Evolutionary conservation across 2,797 vertebrate genomes (phyloP).

Genomic region (Spheniscus humboldti): DNA sequence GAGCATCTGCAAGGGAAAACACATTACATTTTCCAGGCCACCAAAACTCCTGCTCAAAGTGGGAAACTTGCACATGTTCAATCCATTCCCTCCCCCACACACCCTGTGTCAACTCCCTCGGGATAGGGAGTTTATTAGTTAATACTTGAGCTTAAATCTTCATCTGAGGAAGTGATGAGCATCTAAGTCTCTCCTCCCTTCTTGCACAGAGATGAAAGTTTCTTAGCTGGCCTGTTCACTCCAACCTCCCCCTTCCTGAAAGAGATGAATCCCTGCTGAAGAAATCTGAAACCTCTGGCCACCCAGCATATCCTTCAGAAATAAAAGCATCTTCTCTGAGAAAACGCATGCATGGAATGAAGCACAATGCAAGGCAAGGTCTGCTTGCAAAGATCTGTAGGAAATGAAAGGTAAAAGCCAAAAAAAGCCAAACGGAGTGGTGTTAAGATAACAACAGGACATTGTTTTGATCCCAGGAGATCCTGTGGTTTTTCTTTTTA

Average conservation of each 20-base stretch:
- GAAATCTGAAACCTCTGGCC: constrained; percentile 44
- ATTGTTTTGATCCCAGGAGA: constrained; percentile 47
- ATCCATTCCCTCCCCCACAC: not conserved
- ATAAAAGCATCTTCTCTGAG: constrained; percentile 44
- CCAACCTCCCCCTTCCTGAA: constrained; percentile 22
- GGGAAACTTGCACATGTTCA: not conserved
- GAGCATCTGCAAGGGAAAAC: constrained; percentile 13
- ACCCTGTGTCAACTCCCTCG: not conserved
- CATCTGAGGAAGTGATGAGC: not conserved
- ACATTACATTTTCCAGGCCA: constrained; percentile 46
- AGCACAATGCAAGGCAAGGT: constrained; percentile 8
- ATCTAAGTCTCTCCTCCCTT: constrained; percentile 36
- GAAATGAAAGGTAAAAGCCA: constrained; percentile 32
- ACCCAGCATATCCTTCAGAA: constrained; percentile 36
- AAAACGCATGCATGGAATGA: constrained; percentile 28
- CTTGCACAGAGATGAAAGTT: not conserved
- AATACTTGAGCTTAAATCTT: constrained; percentile 22
- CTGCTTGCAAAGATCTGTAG: not conserved
- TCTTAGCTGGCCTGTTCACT: not conserved
- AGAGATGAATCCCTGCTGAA: constrained; percentile 20
- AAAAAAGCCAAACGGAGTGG: constrained; percentile 28
- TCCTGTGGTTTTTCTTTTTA: constrained; percentile 56
- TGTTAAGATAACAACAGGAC: constrained; percentile 60
- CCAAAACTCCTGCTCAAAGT: not conserved
- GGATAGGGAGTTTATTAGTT: constrained; percentile 39